A percentile compares a stretch with the other conserved stretches of the same genome.
Evolutionary conservation across 2,888 invertebrate genomes (phyloP).

Genomic region (Hyles lineata): DNA sequence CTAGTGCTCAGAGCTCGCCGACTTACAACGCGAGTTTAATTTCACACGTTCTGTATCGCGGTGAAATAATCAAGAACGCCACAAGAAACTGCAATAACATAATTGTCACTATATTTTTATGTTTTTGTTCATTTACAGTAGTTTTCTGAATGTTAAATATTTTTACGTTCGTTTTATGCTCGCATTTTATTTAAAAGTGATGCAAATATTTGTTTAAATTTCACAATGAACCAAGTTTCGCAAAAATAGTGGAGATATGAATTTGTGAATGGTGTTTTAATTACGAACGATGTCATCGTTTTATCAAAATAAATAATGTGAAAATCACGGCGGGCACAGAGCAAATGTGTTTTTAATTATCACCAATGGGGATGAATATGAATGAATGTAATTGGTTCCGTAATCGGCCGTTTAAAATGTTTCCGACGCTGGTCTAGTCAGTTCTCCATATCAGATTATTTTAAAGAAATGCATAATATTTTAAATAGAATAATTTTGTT

Average conservation of each 20-base stretch:
- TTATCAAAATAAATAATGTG: slow-evolving; percentile 44
- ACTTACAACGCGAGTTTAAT: neutral
- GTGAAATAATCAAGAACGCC: neutral
- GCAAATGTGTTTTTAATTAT: slow-evolving; percentile 69
- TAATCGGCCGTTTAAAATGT: slow-evolving; percentile 49
- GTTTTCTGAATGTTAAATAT: neutral
- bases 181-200: neutral
- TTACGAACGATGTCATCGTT: slow-evolving; percentile 47
- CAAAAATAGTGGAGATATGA: slow-evolving; percentile 1
- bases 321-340: slow-evolving; percentile 47
- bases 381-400: slow-evolving; percentile 62
- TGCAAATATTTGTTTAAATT: neutral
- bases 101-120: neutral
- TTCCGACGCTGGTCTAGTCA: neutral
- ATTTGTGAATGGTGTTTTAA: slow-evolving; percentile 34
- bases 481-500: too few relatives aligned
- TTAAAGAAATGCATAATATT: neutral
- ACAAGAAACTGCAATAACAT: neutral
- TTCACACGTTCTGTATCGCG: neutral
- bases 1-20: neutral
- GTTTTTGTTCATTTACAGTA: neutral
- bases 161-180: neutral
- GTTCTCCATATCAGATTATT: neutral
- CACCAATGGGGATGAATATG: slow-evolving; percentile 52
- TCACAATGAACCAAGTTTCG: neutral